Base-by-base conservation (phyloP, 23 tunicate genomes). In the Ascidia mentula region DNA sequence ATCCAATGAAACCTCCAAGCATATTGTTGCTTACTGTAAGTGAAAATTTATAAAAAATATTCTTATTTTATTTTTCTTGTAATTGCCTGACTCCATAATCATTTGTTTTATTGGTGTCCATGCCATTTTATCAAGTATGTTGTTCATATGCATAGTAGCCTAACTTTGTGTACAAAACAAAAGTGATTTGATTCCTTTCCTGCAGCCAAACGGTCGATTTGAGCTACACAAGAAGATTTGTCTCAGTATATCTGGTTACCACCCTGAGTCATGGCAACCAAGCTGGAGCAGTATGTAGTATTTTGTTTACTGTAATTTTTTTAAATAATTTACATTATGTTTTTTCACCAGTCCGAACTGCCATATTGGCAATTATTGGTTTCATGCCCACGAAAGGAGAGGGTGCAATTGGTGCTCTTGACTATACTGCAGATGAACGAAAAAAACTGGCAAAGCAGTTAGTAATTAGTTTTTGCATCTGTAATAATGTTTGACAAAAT, bases 1-100 rank as follows among this genome's bases (percentile, higher is more conserved):
- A 96, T 61, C 99, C 99, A 24, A 96, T 96, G 99, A 96, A 96
- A 77, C 99, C 99, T 24, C 99, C 99, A 26, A 96, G 92, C 73
- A 92, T 96, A 31, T 82, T 96, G 80, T 81, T 96, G 0, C 75
- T 91, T 6, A 96, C 92, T 82, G 85, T 81, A 71, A 71, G 85
- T 80, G 18, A 1, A 36, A 2, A 2, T 75, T 75, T 36, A 34
- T n/a, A n/a, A n/a, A n/a, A n/a, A n/a, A n/a, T n/a, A n/a, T n/a
- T n/a, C n/a, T n/a, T n/a, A n/a, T n/a, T n/a, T 45, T n/a, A n/a
- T n/a, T n/a, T n/a, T n/a, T n/a, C n/a, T n/a, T n/a, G n/a, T n/a
- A n/a, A n/a, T n/a, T n/a, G n/a, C n/a, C n/a, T n/a, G n/a, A n/a
- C n/a, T n/a, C n/a, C n/a, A n/a, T n/a, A n/a, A n/a, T n/a, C n/a